Percentiles rank a stretch among this genome's conserved stretches.
Conservation (phyloP, 2,888 invertebrate species). For the Salticus scenicus region DNA sequence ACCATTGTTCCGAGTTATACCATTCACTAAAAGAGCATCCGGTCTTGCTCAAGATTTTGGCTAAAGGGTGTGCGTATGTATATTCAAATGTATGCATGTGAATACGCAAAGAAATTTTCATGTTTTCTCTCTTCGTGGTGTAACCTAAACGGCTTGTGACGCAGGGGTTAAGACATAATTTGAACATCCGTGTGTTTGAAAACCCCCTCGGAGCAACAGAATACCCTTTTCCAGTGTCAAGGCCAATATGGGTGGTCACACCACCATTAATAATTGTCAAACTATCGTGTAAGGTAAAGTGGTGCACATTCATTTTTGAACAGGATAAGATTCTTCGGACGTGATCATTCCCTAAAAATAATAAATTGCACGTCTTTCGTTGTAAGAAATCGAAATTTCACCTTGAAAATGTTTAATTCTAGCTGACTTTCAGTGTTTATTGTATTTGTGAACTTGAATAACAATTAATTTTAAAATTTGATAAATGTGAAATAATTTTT, state of each 20-base stretch:
- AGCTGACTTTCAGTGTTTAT: too few relatives aligned
- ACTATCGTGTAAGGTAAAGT: not conserved
- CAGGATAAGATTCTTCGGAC: not conserved
- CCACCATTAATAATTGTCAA: constrained; percentile 32
- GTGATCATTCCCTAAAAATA: not conserved
- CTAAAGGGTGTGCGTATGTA: not conserved
- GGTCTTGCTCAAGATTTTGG: constrained; percentile 36
- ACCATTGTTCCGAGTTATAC: constrained; percentile 39
- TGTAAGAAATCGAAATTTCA: too few relatives aligned
- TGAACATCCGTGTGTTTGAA: constrained; percentile 35
- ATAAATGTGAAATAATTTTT: too few relatives aligned
- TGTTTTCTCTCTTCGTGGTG: not conserved
- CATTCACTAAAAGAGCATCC: constrained; percentile 25
- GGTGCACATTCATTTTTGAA: not conserved
- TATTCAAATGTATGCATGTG: not conserved
- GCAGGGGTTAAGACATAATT: constrained; percentile 22
- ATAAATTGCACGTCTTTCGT: too few relatives aligned
- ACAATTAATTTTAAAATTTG: too few relatives aligned
- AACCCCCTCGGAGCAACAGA: constrained; percentile 4
- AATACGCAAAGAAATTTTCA: not conserved
- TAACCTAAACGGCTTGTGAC: not conserved
- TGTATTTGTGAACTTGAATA: too few relatives aligned
- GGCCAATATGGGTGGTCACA: constrained; percentile 22
- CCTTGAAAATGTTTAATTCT: too few relatives aligned
- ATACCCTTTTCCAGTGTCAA: constrained; percentile 2